Base-by-base conservation (phyloP, 2,797 vertebrate species). In the Pangasius macronema region DNA sequence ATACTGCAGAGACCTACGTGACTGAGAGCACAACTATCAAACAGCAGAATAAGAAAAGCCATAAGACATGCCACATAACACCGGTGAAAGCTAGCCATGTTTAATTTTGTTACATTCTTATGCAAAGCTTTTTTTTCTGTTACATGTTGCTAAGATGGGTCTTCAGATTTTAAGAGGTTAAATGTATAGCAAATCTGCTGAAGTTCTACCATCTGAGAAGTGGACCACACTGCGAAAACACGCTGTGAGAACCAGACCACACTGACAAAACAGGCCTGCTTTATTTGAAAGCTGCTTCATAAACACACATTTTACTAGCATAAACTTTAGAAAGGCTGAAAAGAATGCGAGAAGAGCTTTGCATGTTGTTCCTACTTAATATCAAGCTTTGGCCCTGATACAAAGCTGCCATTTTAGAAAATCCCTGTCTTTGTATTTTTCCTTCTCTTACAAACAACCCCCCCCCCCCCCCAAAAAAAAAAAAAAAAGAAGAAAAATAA, bases 231-330 rank as follows among this genome's bases (percentile, higher is more conserved):
- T 24, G 30, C 33, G 16, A 68, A 18, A 24, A 22, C n/a, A 53
- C 18, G 46, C 42, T 83, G 61, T 68, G 63, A 83, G 61, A 83
- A 51, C 46, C 61, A 51, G 81, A 83, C 63, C 61, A 51, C 42
- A 24, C 46, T 67, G n/a, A 33, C 14, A 83, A 83, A 33, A 67
- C 63, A 73, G 33, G 8, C 53, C 36, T 85, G 49, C 36, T 79
- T 79, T 53, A 67, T 87, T 67, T 36, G 36, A 63, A 87, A 87
- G 81, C 42, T 42, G 36, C 81, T 87, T 84, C 24, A 42, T 67
- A 83, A 83, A 87, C 81, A 87, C 72, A 83, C 46, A 24, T 20
- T 68, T 84, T 84, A 79, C 30, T 59, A 59, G 77, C 39, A 70
- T 67, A 59, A 86, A 82, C 85, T 82, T 42, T 36, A 49, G 39